Conservation (phyloP, 2,797 vertebrate species). For the Emydoidea blandingii region DNA sequence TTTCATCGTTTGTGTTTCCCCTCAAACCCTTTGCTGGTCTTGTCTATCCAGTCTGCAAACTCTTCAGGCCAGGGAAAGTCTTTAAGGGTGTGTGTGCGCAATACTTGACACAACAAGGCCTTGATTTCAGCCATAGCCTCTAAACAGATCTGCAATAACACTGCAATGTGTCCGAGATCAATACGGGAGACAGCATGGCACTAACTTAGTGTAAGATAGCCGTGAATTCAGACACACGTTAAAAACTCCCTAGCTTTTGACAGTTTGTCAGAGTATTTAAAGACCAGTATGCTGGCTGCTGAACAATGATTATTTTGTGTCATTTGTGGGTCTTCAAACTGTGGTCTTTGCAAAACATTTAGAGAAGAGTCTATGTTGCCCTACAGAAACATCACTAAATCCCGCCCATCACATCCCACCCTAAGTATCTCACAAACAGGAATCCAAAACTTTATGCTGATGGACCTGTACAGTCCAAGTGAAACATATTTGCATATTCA, state of each 20-base stretch:
- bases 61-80: neutral
- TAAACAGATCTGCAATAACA: neutral
- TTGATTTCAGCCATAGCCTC: neutral
- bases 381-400: neutral
- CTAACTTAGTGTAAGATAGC: neutral
- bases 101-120: neutral
- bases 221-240: neutral
- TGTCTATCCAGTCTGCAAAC: neutral
- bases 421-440: neutral
- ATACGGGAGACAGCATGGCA: neutral
- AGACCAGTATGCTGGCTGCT: neutral
- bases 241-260: neutral
- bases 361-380: neutral
- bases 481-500: neutral
- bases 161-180: neutral
- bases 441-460: neutral
- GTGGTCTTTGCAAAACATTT: neutral
- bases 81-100: no score
- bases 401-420: neutral
- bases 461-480: neutral
- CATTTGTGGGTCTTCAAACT: neutral
- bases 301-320: neutral
- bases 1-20: neutral
- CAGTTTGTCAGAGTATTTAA: conserved; percentile 38
- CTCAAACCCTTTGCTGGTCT: neutral